These are phyloP conservation scores for Cosmorhoe ocellata DNA, from an alignment of 2,888 invertebrate species.

Conservation along the genomic window DNA sequence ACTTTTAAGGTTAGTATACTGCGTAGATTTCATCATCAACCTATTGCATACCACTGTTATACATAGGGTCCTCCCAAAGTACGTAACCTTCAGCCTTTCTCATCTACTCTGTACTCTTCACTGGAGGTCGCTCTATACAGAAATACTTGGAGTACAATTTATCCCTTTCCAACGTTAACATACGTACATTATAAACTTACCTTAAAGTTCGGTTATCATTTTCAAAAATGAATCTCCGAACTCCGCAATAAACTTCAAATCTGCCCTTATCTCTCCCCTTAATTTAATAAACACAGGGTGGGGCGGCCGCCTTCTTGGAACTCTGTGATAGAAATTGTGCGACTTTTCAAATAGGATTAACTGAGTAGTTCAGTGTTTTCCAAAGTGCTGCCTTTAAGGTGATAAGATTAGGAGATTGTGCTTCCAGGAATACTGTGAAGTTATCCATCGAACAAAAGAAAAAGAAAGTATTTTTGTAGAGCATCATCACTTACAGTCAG, in stretches of 20 bases:
- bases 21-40: neutral
- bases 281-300: constrained; percentile 24
- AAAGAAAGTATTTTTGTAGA: too few species aligned
- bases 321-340: constrained; percentile 32
- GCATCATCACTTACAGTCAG: too few species aligned
- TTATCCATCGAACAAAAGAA: too few species aligned
- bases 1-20: neutral
- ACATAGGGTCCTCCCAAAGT: too few species aligned
- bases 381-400: constrained; percentile 6
- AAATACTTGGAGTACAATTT: too few species aligned
- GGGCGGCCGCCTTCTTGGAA: constrained; percentile 11
- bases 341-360: constrained; percentile 42
- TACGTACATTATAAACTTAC: neutral
- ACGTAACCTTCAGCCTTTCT: too few species aligned
- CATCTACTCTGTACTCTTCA: too few species aligned
- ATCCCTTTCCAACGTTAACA: too few species aligned
- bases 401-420: neutral
- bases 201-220: neutral
- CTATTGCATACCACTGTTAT: too few species aligned
- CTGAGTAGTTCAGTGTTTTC: constrained; percentile 23
- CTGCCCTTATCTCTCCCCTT: constrained; percentile 11
- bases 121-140: too few species aligned
- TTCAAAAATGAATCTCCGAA: neutral
- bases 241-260: constrained; percentile 11
- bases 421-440: neutral